Evolutionary conservation across 2,888 invertebrate species (phyloP).

Genomic region (Ernsta delagoae): DNA sequence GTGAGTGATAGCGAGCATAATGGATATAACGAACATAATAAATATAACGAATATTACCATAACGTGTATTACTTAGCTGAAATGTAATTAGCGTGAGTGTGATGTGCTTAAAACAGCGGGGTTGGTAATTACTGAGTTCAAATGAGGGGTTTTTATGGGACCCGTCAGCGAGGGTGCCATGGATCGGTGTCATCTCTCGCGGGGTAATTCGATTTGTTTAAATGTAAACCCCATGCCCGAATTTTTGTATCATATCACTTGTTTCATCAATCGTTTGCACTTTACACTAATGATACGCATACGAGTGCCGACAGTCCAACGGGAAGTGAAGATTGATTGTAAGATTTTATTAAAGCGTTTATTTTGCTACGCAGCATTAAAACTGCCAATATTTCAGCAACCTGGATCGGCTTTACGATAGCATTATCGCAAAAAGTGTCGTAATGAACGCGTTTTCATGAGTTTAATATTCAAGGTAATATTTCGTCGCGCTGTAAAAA

Average conservation of each 20-base stretch:
- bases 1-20: slow-evolving; percentile 21
- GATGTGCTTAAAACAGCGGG: slow-evolving; percentile 24
- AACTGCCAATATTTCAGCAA: slow-evolving; percentile 29
- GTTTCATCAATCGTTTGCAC: not conserved
- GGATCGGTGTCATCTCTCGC: slow-evolving; percentile 9
- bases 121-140: slow-evolving; percentile 13
- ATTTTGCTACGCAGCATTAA: not conserved
- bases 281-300: too few species aligned
- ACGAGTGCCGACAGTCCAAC: too few species aligned
- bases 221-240: not conserved
- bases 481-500: slow-evolving; percentile 53
- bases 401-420: slow-evolving; percentile 11
- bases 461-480: slow-evolving; percentile 40
- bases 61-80: slow-evolving; percentile 23
- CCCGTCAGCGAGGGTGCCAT: not conserved
- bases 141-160: slow-evolving; percentile 10
- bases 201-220: slow-evolving; percentile 11
- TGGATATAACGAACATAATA: slow-evolving; percentile 19
- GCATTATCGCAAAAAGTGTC: slow-evolving; percentile 23
- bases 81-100: slow-evolving; percentile 29
- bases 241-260: not conserved
- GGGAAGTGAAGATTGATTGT: not conserved
- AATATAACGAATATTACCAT: slow-evolving; percentile 24
- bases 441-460: slow-evolving; percentile 33
- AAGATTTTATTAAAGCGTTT: not conserved